phyloP scores from a whole-genome alignment of 1,140 invertebrate genomes.

The Ridgeia piscesae region DNA sequence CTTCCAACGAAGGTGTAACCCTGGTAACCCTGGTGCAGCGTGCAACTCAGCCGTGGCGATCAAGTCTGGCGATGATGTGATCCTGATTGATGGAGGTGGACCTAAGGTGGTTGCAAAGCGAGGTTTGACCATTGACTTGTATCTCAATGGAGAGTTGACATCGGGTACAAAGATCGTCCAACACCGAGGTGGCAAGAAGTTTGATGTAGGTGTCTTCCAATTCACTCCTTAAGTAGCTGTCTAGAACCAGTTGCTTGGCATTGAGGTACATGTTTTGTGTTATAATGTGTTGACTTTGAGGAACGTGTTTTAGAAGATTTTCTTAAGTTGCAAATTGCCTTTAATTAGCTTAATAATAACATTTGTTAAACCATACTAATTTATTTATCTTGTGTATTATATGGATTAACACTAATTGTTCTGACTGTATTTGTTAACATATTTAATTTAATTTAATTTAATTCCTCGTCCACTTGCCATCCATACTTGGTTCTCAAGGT shows the following conservation, averaged over 20 bases:
- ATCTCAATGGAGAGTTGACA: slow-evolving; percentile 36
- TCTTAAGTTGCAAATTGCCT: no score
- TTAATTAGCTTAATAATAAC: no score
- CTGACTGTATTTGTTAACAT: background rate
- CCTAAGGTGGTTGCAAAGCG: slow-evolving; percentile 13
- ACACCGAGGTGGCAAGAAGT: slow-evolving; percentile 28
- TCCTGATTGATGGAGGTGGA: slow-evolving; percentile 27
- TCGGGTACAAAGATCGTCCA: slow-evolving; percentile 37
- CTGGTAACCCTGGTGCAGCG: background rate
- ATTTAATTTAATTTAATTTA: background rate
- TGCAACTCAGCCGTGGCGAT: slow-evolving; percentile 34
- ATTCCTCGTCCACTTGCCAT: background rate
- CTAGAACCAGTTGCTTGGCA: background rate
- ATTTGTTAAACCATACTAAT: no score
- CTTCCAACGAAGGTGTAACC: slow-evolving; percentile 22
- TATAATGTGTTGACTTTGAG: background rate
- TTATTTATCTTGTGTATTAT: no score
- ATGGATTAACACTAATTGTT: background rate
- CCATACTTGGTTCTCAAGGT: no score
- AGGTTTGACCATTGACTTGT: slow-evolving; percentile 31
- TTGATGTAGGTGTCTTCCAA: slow-evolving; percentile 15
- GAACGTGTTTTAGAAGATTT: background rate
- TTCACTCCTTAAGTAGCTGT: background rate
- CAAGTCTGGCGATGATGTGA: slow-evolving; percentile 30
- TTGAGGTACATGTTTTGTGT: background rate